A percentile compares a stretch with the other conserved stretches of the same genome.
These are phyloP conservation scores for Eupithecia subumbrata DNA, from an alignment of 2,888 invertebrate species.

Conservation along the genomic window DNA sequence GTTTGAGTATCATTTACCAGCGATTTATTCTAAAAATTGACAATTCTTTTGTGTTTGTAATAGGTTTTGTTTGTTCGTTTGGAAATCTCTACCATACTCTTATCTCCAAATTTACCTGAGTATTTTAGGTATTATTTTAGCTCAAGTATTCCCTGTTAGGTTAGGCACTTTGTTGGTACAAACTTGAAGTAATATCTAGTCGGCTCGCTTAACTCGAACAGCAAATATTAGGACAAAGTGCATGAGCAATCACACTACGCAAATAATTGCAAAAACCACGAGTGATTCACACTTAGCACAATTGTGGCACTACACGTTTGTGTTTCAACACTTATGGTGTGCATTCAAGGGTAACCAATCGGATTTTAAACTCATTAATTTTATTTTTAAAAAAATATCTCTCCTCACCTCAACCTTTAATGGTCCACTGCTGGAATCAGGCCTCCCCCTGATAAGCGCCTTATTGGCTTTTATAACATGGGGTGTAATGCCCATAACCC, in stretches of 20 bases:
- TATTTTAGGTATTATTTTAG: background rate
- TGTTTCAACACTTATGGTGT: too few species aligned
- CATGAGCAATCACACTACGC: background rate
- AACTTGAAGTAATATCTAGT: background rate
- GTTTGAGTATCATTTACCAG: background rate
- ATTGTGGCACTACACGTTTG: background rate
- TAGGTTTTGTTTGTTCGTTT: background rate
- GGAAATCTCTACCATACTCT: background rate
- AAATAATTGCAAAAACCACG: conserved; percentile 4
- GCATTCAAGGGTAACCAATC: too few species aligned
- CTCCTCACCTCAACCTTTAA: too few species aligned
- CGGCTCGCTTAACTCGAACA: background rate
- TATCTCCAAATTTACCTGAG: background rate
- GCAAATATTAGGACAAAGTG: conserved; percentile 2
- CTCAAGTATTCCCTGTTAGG: background rate
- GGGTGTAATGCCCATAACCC: too few species aligned
- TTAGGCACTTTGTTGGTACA: background rate
- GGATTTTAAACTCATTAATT: too few species aligned
- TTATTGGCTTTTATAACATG: too few species aligned
- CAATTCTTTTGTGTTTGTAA: conserved; percentile 1
- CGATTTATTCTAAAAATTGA: background rate
- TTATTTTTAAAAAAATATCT: too few species aligned
- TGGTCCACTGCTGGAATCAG: too few species aligned
- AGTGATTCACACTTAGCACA: background rate
- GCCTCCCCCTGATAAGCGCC: too few species aligned